Percentiles rank a stretch among this genome's conserved stretches.
phyloP scores from a whole-genome alignment of 1,140 invertebrate species.

The Zaprionus taronus region DNA sequence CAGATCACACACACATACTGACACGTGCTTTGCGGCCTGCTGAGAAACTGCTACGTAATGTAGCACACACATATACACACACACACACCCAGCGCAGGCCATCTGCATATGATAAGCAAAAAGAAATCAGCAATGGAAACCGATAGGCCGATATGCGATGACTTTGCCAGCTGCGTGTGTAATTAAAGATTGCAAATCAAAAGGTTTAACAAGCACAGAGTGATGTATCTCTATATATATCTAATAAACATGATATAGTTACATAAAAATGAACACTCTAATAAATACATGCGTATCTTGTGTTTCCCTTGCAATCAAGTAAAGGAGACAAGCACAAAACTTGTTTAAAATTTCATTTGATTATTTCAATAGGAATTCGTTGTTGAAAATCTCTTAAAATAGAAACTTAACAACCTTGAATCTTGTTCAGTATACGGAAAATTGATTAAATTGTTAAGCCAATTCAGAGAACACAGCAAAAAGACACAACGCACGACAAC shows the following conservation, averaged over 20 bases:
- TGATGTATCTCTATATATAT: not conserved
- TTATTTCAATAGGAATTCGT: not conserved
- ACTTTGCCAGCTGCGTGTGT: not conserved
- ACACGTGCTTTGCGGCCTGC: conserved; percentile 14
- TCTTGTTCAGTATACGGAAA: not conserved
- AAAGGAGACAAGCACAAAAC: too few relatives aligned
- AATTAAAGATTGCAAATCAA: not conserved
- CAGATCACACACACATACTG: not conserved
- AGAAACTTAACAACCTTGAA: not conserved
- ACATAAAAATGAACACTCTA: too few relatives aligned
- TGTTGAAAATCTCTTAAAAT: not conserved
- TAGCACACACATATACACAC: not conserved
- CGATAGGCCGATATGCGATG: not conserved
- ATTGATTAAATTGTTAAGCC: conserved; percentile 6
- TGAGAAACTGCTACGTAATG: conserved; percentile 19
- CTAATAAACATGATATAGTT: not conserved
- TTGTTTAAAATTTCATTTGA: not conserved
- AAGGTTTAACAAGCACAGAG: not conserved
- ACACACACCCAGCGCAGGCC: not conserved
- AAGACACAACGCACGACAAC: not conserved
- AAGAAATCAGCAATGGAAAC: not conserved
- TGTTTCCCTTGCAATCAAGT: too few relatives aligned
- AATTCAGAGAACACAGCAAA: conserved; percentile 1
- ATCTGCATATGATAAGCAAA: not conserved
- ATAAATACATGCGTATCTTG: too few relatives aligned